Percentiles rank a stretch among this genome's conserved stretches.
phyloP scores from a whole-genome alignment of 2,888 invertebrate genomes.

The Drosophila kokeensis region DNA sequence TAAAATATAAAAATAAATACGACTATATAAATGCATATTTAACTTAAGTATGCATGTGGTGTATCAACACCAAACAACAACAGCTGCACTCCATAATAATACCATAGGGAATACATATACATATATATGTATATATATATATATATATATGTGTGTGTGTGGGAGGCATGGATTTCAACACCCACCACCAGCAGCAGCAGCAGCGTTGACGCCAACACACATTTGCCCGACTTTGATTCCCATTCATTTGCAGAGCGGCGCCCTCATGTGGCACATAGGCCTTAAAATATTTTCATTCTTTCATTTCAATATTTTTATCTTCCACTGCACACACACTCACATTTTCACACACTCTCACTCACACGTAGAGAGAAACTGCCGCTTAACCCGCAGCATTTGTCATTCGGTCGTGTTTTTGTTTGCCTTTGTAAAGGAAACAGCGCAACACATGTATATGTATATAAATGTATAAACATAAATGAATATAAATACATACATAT shows the following conservation, averaged over 20 bases:
- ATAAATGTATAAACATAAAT: conserved; percentile 5
- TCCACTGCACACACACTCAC: conserved; percentile 33
- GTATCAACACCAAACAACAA: conserved; percentile 43
- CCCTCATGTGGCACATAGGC: conserved; percentile 48
- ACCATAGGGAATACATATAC: conserved; percentile 9
- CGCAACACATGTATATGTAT: conserved; percentile 59
- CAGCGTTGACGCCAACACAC: conserved; percentile 55
- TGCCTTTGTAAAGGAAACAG: conserved; percentile 63
- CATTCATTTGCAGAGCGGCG: conserved; percentile 42
- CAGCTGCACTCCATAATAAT: conserved; percentile 60
- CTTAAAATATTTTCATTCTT: conserved; percentile 54
- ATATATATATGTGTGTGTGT: conserved; percentile 11
- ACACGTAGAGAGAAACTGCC: conserved; percentile 35
- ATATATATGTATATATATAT: background rate
- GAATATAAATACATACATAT: conserved; percentile 25
- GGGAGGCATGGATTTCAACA: conserved; percentile 57
- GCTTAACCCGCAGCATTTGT: conserved; percentile 65
- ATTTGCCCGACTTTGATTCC: conserved; percentile 50
- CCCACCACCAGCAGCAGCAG: conserved; percentile 23
- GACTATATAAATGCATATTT: conserved; percentile 58
- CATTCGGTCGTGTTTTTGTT: conserved; percentile 57
- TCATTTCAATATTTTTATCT: conserved; percentile 54
- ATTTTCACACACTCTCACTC: conserved; percentile 29
- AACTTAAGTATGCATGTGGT: conserved; percentile 58
- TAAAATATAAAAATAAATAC: conserved; percentile 63